Percentiles rank a stretch among this genome's conserved stretches.
Evolutionary conservation across 2,888 invertebrate genomes (phyloP).

Genomic region (Ditula angustiorana): DNA sequence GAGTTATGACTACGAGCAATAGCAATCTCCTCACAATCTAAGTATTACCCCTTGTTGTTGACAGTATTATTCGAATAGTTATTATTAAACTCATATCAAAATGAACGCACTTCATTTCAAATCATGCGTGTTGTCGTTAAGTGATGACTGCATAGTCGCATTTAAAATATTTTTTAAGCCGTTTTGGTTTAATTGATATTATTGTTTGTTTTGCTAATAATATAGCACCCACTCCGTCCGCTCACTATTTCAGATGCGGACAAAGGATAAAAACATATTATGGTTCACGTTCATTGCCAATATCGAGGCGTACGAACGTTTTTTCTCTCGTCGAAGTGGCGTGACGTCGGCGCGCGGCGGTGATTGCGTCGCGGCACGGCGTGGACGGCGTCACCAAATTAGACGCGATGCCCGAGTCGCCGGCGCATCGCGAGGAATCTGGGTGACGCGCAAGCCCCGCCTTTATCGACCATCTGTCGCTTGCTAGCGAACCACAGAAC

Average conservation of each 20-base stretch:
- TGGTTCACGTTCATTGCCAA: conserved; percentile 55
- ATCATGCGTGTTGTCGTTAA: neutral
- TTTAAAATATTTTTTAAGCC: neutral
- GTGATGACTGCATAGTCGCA: neutral
- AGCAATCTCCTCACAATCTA: too few relatives aligned
- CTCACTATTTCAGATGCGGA: conserved; percentile 42
- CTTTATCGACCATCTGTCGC: conserved; percentile 55
- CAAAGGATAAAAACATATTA: conserved; percentile 37
- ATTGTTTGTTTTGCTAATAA: conserved; percentile 42
- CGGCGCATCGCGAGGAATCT: conserved; percentile 59
- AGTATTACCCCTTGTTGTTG: neutral
- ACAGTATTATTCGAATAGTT: neutral
- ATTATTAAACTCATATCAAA: neutral
- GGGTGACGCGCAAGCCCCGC: conserved; percentile 75
- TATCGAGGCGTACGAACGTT: conserved; percentile 43
- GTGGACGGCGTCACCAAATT: conserved; percentile 78
- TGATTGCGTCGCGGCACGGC: conserved; percentile 58
- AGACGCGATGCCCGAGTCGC: conserved; percentile 67
- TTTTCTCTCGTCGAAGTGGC: conserved; percentile 49
- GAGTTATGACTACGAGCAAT: too few relatives aligned
- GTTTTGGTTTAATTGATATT: conserved; percentile 17
- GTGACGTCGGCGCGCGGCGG: conserved; percentile 51
- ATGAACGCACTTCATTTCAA: neutral
- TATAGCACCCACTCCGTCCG: conserved; percentile 44
- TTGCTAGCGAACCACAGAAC: conserved; percentile 61